phyloP scores from a whole-genome alignment of 2,113 vertebrate genomes.

The Odocoileus hemionus region DNA sequence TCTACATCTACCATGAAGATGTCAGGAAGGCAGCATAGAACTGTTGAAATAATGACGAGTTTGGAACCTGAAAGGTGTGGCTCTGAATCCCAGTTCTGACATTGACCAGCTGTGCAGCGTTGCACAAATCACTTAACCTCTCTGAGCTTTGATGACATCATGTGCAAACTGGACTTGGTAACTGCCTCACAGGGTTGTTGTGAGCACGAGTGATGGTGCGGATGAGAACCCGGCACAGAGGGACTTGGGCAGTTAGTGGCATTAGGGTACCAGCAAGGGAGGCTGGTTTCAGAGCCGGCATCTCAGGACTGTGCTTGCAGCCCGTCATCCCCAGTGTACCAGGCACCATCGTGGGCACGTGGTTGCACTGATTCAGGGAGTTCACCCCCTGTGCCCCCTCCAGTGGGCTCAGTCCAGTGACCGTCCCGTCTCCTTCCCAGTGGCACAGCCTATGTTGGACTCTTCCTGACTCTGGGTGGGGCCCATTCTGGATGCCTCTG shows the following conservation, averaged over 20 bases:
- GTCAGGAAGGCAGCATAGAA: neutral
- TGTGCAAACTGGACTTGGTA: neutral
- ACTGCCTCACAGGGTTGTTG: neutral
- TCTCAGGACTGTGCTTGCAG: accelerated
- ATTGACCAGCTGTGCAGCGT: neutral
- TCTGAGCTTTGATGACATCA: neutral
- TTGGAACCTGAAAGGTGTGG: neutral
- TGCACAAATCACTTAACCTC: no score
- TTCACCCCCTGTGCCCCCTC: neutral
- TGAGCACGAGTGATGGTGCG: neutral
- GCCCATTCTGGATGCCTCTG: neutral
- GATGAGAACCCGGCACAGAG: neutral
- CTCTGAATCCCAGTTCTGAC: neutral
- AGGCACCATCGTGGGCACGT: neutral
- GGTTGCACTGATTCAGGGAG: neutral
- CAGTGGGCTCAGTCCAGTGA: neutral
- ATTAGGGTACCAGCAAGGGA: neutral
- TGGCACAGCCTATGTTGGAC: neutral
- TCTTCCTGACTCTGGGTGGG: neutral
- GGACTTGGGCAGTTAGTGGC: neutral
- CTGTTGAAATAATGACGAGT: neutral
- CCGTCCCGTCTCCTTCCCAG: neutral
- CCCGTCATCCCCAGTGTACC: neutral
- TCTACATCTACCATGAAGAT: neutral
- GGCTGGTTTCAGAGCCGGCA: neutral